Base-by-base conservation (phyloP, 2,888 invertebrate genomes). In the Drosophila parthenogenetica region DNA sequence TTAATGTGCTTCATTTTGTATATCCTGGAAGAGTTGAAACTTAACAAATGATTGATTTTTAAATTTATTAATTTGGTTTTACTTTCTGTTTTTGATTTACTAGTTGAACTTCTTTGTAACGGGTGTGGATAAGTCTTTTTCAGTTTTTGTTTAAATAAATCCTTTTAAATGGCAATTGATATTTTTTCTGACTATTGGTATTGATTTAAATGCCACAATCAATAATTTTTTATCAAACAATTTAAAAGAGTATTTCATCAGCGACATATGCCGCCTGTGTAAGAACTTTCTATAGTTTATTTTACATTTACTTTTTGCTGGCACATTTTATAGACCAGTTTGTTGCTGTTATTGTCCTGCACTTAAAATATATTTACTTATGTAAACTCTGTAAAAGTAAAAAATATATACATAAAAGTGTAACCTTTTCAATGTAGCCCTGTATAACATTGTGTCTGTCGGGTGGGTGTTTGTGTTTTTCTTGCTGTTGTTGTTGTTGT, bases 361-460 rank as follows among this genome's bases (percentile, higher is more conserved):
- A 77, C 79, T 83, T 88, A 88, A 88, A 82, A 72, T 71, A 64
- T 77, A 74, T 73, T 81, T 81, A 79, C 85, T 73, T 78, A 74
- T 74, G 65, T 76, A 67, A 69, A 69, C 71, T 76, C 71, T 72
- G 68, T 66, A 40, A 42, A 29, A 54, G 73, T 61, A 70, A 68
- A 62, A 54, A 13, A 46, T 25, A 35, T 35, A 29, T 29, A 29
- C 5, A 29, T 29, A 29, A 35, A 14, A 14, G 19, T 69, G 55
- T 74, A 79, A 77, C 77, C 82, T 66, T 43, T 79, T 49, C 50
- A 57, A 58, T 45, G 51, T 32, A 40, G 43, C 51, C 32, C 8
- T 32, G 48, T 46, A 25, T 29, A 35, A 37, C 54, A 45, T 60
- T 35, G 42, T 51, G 65, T 51, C 43, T 50, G 61, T 49, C 14